A percentile compares a stretch with the other conserved stretches of the same genome.
These are phyloP conservation scores for Fundulus diaphanus DNA, from an alignment of 2,797 vertebrate species.

Conservation along the genomic window DNA sequence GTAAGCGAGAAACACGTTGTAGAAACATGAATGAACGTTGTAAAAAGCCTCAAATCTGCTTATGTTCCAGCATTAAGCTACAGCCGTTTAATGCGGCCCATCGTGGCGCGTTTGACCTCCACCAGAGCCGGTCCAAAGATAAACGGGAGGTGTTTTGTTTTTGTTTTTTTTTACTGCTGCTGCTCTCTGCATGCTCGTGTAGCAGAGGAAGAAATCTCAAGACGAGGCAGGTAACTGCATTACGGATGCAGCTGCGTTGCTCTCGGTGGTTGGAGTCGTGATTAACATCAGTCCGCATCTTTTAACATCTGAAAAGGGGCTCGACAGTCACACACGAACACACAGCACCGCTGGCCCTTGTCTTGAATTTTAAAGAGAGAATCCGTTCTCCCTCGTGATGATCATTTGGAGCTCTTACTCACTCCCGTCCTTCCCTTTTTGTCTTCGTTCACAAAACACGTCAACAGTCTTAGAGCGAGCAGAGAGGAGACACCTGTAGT, in stretches of 20 bases:
- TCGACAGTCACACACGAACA: conserved; percentile 4
- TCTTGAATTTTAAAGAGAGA: conserved; percentile 50
- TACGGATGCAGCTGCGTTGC: conserved; percentile 12
- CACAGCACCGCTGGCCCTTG: conserved; percentile 16
- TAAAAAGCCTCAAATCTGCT: conserved; percentile 18
- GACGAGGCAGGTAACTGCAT: conserved; percentile 9
- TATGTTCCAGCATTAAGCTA: conserved; percentile 2
- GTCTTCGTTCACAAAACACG: conserved; percentile 16
- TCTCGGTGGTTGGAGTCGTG: conserved; percentile 19
- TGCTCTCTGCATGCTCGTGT: neutral
- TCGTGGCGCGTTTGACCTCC: conserved; percentile 38
- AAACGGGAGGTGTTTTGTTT: conserved; percentile 24
- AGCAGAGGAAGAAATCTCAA: conserved; percentile 5
- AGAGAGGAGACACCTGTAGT: conserved; percentile 46
- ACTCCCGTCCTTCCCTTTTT: neutral
- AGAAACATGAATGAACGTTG: conserved; percentile 33
- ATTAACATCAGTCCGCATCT: conserved; percentile 32
- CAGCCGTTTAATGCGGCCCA: conserved; percentile 9
- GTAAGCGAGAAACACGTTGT: neutral
- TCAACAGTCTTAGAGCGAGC: conserved; percentile 28
- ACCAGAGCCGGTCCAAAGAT: conserved; percentile 31
- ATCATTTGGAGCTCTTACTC: conserved; percentile 6
- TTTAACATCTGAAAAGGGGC: conserved; percentile 24
- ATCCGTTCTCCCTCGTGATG: conserved; percentile 32
- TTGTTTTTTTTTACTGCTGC: conserved; percentile 15